Percentiles rank a stretch among this genome's conserved stretches.
phyloP scores from a whole-genome alignment of 2,888 invertebrate genomes.

The Panopea generosa region DNA sequence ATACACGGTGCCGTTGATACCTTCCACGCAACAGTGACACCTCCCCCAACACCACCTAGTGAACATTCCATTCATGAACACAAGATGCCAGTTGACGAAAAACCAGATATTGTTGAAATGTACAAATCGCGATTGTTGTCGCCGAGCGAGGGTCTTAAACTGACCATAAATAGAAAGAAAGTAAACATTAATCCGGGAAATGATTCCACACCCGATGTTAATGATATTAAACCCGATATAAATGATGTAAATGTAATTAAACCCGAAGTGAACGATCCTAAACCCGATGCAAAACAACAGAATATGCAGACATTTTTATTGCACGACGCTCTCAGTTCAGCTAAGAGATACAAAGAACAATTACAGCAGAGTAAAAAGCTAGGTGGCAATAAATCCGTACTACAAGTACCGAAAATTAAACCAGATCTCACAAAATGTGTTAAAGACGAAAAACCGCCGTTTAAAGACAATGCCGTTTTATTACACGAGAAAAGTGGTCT shows the following conservation, averaged over 20 bases:
- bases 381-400: not conserved
- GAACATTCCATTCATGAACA: conserved; percentile 22
- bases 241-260: not conserved
- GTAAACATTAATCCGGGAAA: conserved; percentile 16
- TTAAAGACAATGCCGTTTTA: too few species aligned
- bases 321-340: conserved; percentile 48
- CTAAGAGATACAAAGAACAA: conserved; percentile 49
- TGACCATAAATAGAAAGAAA: conserved; percentile 50
- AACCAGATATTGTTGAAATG: conserved; percentile 35
- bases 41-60: conserved; percentile 55
- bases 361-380: conserved; percentile 30
- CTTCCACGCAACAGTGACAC: conserved; percentile 51
- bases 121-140: conserved; percentile 42
- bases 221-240: not conserved
- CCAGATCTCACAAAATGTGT: not conserved
- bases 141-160: conserved; percentile 43
- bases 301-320: conserved; percentile 47
- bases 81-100: conserved; percentile 14
- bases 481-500: too few species aligned
- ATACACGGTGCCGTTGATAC: conserved; percentile 15
- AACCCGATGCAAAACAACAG: conserved; percentile 10
- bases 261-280: not conserved
- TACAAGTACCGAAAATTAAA: conserved; percentile 21
- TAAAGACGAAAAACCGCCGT: too few species aligned
- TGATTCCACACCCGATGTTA: too few species aligned